Evolutionary conservation across 2,113 vertebrate genomes (phyloP).

Genomic region (Manacus vitellinus): DNA sequence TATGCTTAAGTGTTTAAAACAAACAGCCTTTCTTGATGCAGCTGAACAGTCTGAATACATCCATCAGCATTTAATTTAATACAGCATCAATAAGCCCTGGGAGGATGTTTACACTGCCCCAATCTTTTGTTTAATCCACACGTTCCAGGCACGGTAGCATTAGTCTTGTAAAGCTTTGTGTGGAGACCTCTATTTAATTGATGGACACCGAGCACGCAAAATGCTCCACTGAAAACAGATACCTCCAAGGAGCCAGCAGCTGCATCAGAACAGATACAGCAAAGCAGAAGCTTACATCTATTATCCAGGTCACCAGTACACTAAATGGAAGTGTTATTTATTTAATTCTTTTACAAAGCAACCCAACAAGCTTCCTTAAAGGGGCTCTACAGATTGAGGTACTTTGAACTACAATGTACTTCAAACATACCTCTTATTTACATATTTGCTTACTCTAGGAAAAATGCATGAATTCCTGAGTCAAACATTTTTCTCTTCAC

Average conservation of each 20-base stretch:
- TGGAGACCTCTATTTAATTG: conserved; percentile 56
- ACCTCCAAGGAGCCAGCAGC: conserved; percentile 48
- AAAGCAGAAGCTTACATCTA: conserved; percentile 35
- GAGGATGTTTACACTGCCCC: conserved; percentile 63
- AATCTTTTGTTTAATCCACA: conserved; percentile 68
- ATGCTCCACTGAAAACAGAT: conserved; percentile 48
- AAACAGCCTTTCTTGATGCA: conserved; percentile 60
- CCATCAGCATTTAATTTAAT: conserved; percentile 67
- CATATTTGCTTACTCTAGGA: background rate
- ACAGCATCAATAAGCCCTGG: conserved; percentile 57
- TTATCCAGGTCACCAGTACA: conserved; percentile 44
- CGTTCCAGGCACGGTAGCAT: conserved; percentile 26
- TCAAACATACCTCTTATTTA: background rate
- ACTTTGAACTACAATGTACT: background rate
- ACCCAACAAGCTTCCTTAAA: conserved; percentile 29
- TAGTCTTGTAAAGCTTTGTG: conserved; percentile 59
- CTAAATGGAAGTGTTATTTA: conserved; percentile 47
- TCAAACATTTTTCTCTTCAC: background rate
- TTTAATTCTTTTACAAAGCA: conserved; percentile 30
- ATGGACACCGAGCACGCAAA: conserved; percentile 43
- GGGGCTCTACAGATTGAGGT: background rate
- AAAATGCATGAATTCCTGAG: background rate
- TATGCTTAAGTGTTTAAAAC: conserved; percentile 63
- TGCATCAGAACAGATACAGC: conserved; percentile 22
- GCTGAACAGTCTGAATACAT: conserved; percentile 57